Evolutionary conservation across 1,140 invertebrate genomes (phyloP).

Genomic region (Zaprionus davidi): DNA sequence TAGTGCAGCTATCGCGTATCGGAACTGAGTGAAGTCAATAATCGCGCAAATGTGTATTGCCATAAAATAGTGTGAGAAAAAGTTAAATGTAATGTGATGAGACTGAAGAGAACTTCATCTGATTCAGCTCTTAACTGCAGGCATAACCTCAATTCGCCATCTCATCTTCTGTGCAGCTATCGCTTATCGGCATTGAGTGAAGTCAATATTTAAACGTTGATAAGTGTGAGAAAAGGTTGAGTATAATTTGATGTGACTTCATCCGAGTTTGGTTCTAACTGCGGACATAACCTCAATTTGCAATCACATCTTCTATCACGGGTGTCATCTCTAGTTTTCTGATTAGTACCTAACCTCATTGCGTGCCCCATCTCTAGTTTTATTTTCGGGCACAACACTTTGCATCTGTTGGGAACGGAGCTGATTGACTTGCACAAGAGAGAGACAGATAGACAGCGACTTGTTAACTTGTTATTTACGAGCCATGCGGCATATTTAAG

Average conservation of each 20-base stretch:
- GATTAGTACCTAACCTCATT: not conserved
- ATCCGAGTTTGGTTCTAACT: no score
- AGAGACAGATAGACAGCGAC: slow-evolving; percentile 16
- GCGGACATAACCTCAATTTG: no score
- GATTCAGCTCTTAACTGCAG: no score
- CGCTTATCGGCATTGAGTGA: not conserved
- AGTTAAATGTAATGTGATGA: no score
- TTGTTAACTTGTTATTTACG: slow-evolving; percentile 44
- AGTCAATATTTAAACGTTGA: not conserved
- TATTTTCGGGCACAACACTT: not conserved
- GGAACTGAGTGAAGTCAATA: not conserved
- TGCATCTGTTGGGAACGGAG: not conserved
- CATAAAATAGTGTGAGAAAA: no score
- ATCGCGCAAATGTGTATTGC: not conserved
- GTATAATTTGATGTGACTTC: no score
- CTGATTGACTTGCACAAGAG: slow-evolving; percentile 39
- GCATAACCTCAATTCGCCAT: no score
- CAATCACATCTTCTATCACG: not conserved
- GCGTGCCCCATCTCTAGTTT: slow-evolving; percentile 1
- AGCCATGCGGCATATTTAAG: not conserved
- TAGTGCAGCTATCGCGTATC: not conserved
- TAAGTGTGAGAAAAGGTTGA: no score
- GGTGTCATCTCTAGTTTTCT: not conserved
- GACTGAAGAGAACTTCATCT: no score
- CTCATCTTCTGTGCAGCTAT: not conserved